Evolutionary conservation across 2,113 vertebrate species (phyloP), one percentile per base, ranked within the genome.

Genomic region (Paradoxurus hermaphroditus): DNA sequence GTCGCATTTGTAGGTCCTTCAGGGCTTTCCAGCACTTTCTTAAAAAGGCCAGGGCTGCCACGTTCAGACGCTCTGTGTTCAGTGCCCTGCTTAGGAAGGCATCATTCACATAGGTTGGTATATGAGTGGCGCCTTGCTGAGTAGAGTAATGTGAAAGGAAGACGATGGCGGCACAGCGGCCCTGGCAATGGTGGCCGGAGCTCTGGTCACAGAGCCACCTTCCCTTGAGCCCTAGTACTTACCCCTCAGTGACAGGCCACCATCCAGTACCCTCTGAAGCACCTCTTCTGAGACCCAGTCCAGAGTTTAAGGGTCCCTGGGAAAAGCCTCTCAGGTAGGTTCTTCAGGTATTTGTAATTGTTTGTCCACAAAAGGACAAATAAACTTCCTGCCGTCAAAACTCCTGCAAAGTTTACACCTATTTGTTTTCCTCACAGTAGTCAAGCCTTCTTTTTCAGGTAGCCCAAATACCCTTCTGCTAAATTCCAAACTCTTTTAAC

Each of bases 41-140:
- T 62, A 46, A 53, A 18, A 68, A 73, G 10, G 39, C 21, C 25
- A 44, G 21, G 6, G 1, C 2, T 34, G n/a, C 34, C 36, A 39
- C 29, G 15, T 62, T 53, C 65, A 75, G 34, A 4, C 15, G 51
- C 14, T 1, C 25, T 94, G 31, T 96, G 72, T 67, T 21, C 83
- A 44, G 25, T 96, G 44, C 83, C 7, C 7, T 81, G 78, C 77
- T 96, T 90, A 96, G 92, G 29, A 44, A 89, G 82, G 68, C 41
- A 18, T 51, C 19, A 5, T 86, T 95, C 72, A 78, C 34, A 15
- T 27, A 67, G 1, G 7, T 13, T 10, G 1, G 31, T 1, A 41
- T 41, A 31, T 95, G 82, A 89, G 78, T 85, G 46, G 29, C 6
- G 2, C n/a, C 34, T 88, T 91, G 62, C 82, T 89, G 89, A 63